These are phyloP conservation scores for Pseudococcus viburni DNA, from an alignment of 2,888 invertebrate genomes.

Conservation along the genomic window DNA sequence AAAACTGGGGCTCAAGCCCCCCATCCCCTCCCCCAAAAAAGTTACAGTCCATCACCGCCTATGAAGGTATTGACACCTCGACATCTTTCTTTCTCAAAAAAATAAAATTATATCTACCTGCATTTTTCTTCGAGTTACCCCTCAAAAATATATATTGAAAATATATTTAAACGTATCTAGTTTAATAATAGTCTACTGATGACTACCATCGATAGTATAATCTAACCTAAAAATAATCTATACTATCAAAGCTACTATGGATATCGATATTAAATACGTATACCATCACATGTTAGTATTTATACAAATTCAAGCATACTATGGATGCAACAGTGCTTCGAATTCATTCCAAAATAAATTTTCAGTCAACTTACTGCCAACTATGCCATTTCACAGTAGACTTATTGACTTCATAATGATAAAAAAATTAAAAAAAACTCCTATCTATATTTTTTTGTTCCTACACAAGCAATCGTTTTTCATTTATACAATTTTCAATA, in stretches of 20 bases:
- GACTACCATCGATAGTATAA: not conserved
- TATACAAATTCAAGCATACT: constrained; percentile 37
- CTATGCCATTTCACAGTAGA: constrained; percentile 18
- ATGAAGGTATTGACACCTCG: too few relatives aligned
- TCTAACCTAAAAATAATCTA: constrained; percentile 25
- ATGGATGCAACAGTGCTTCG: constrained; percentile 17
- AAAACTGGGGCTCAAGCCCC: too few relatives aligned
- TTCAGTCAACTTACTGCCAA: not conserved
- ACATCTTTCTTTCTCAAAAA: too few relatives aligned
- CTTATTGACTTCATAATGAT: not conserved
- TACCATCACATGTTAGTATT: not conserved
- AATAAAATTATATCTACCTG: too few relatives aligned
- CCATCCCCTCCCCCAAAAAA: too few relatives aligned
- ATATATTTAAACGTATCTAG: not conserved
- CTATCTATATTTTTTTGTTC: constrained; percentile 16
- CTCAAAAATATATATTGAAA: too few relatives aligned
- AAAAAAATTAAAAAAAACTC: not conserved
- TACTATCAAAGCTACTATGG: constrained; percentile 10
- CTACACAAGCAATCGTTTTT: not conserved
- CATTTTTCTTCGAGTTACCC: too few relatives aligned
- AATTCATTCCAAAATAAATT: constrained; percentile 7
- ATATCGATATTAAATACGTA: constrained; percentile 8
- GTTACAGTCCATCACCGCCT: too few relatives aligned
- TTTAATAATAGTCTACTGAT: not conserved
- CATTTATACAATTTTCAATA: not conserved